Evolutionary conservation across 2,113 vertebrate genomes (phyloP).

Genomic region (Hippocampus barbouri): DNA sequence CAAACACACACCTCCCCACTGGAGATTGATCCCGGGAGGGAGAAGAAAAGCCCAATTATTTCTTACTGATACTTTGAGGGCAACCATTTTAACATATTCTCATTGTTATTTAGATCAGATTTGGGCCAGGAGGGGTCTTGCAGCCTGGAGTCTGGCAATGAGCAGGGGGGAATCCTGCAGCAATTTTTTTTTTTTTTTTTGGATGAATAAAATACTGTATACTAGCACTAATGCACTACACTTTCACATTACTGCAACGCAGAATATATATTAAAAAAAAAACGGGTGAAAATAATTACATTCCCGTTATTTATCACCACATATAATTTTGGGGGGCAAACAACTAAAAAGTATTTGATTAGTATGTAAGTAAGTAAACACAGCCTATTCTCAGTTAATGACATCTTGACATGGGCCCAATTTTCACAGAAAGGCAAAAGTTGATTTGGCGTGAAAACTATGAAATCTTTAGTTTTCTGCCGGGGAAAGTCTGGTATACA

Average conservation of each 20-base stretch:
- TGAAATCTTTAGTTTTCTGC: no score
- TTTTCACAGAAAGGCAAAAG: no score
- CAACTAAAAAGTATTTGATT: neutral
- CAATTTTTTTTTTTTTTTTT: neutral
- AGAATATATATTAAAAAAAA: neutral
- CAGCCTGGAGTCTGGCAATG: neutral
- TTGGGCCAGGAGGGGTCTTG: neutral
- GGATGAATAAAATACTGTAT: neutral
- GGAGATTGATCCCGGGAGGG: neutral
- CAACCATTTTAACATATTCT: neutral
- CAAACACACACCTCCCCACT: neutral
- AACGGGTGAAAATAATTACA: neutral
- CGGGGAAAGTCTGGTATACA: no score
- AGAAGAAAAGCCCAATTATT: neutral
- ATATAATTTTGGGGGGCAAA: neutral
- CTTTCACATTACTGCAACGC: neutral
- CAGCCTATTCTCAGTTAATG: neutral
- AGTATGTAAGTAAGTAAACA: neutral
- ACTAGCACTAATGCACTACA: neutral
- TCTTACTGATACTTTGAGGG: neutral
- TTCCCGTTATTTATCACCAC: neutral
- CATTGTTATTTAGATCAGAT: conserved; percentile 6
- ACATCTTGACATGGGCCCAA: neutral
- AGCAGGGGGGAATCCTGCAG: neutral
- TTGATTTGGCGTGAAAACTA: no score